Evolutionary conservation across 1,140 invertebrate genomes (phyloP).

Genomic region (Cheumatopsyche charites): DNA sequence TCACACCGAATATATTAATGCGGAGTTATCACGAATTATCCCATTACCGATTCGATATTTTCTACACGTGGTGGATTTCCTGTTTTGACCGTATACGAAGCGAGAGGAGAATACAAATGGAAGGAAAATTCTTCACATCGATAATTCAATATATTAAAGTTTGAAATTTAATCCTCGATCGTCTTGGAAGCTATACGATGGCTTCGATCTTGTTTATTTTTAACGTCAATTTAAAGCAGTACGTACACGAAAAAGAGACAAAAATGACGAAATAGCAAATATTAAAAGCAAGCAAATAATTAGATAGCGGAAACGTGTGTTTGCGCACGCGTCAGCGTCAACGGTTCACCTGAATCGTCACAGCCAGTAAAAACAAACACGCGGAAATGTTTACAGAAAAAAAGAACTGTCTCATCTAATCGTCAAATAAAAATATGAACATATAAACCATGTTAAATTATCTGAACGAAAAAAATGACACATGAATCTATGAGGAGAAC

Average conservation of each 20-base stretch:
- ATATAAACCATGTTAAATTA: background rate
- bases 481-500: background rate
- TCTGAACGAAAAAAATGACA: too few species aligned
- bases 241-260: background rate
- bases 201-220: too few species aligned
- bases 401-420: slow-evolving; percentile 1
- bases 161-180: too few species aligned
- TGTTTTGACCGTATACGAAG: slow-evolving; percentile 27
- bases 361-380: slow-evolving; percentile 33
- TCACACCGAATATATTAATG: slow-evolving; percentile 20
- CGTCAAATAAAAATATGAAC: background rate
- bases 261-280: slow-evolving; percentile 21
- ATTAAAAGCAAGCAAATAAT: slow-evolving; percentile 25
- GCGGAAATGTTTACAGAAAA: slow-evolving; percentile 35
- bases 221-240: too few species aligned
- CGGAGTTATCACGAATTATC: slow-evolving; percentile 32
- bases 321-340: slow-evolving; percentile 31
- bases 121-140: background rate
- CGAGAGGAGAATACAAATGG: slow-evolving; percentile 39
- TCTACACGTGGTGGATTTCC: slow-evolving; percentile 47
- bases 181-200: too few species aligned
- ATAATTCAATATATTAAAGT: too few species aligned
- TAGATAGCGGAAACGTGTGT: slow-evolving; percentile 23
- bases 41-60: slow-evolving; percentile 47
- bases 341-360: slow-evolving; percentile 33